phyloP scores from a whole-genome alignment of 2,888 invertebrate genomes.

The Leptinotarsa peninsularis region DNA sequence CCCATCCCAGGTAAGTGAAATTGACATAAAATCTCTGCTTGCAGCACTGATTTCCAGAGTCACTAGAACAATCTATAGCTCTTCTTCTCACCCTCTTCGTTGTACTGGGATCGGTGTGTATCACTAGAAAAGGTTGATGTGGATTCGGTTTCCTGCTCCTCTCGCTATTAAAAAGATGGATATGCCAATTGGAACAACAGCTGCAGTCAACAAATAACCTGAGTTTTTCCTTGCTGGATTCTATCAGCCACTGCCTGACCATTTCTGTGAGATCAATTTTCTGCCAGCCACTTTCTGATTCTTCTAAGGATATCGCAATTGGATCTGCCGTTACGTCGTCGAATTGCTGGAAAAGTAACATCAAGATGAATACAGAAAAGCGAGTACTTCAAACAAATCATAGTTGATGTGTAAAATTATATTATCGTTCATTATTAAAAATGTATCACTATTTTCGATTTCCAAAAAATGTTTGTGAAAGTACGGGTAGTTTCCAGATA shows the following conservation, averaged over 20 bases:
- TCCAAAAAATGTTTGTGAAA: no score
- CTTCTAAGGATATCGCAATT: slow-evolving; percentile 65
- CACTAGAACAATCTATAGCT: slow-evolving; percentile 85
- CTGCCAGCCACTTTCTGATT: slow-evolving; percentile 84
- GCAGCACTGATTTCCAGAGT: slow-evolving; percentile 74
- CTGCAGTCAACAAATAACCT: slow-evolving; percentile 87
- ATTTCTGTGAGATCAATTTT: slow-evolving; percentile 85
- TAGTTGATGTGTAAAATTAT: no score
- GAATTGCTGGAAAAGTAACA: slow-evolving; percentile 67
- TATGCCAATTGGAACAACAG: slow-evolving; percentile 84
- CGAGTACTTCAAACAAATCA: no score
- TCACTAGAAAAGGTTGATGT: slow-evolving; percentile 84
- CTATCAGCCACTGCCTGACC: slow-evolving; percentile 79
- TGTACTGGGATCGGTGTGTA: slow-evolving; percentile 80
- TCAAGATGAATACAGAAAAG: no score
- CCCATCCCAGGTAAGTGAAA: slow-evolving; percentile 92
- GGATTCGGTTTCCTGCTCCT: slow-evolving; percentile 67
- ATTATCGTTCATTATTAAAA: no score
- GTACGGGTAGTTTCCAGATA: no score
- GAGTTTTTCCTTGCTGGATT: slow-evolving; percentile 70
- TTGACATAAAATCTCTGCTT: slow-evolving; percentile 92
- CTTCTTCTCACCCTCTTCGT: slow-evolving; percentile 80
- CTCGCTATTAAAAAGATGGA: slow-evolving; percentile 70
- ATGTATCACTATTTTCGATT: no score
- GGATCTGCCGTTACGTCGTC: slow-evolving; percentile 71